Conservation (phyloP, 2,113 vertebrate genomes). For the Ploceus nigricollis region DNA sequence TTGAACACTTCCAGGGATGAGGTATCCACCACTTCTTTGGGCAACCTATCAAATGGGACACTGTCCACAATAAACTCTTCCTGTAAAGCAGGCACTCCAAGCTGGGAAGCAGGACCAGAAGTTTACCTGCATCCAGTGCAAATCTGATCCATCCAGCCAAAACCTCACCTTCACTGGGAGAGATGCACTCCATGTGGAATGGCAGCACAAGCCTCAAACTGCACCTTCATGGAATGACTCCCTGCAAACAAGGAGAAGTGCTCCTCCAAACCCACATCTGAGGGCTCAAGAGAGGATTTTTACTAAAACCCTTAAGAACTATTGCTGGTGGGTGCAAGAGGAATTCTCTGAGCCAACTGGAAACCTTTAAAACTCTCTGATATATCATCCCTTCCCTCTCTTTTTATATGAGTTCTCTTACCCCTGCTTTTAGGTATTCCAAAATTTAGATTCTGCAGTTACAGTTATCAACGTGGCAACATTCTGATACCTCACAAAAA, state of each 20-base stretch:
- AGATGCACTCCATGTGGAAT: neutral
- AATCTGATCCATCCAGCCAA: neutral
- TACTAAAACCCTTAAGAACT: neutral
- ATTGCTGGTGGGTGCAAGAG: neutral
- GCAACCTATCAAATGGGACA: neutral
- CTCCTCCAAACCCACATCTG: neutral
- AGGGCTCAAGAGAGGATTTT: neutral
- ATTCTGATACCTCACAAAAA: neutral
- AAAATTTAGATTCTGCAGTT: neutral
- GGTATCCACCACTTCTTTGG: neutral
- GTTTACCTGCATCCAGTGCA: neutral
- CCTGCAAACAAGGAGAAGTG: fast-evolving
- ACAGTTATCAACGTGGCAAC: neutral
- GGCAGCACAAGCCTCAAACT: neutral
- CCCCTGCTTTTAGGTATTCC: neutral
- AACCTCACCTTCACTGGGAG: neutral
- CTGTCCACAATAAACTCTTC: too few species aligned
- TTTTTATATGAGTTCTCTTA: neutral
- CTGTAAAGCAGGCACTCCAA: neutral
- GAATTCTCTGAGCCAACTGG: neutral
- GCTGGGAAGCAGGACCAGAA: neutral
- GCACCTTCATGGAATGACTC: neutral
- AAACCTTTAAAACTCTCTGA: neutral
- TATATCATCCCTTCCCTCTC: neutral
- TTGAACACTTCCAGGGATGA: neutral